phyloP scores from a whole-genome alignment of 2,797 vertebrate genomes.

The Pterois miles region DNA sequence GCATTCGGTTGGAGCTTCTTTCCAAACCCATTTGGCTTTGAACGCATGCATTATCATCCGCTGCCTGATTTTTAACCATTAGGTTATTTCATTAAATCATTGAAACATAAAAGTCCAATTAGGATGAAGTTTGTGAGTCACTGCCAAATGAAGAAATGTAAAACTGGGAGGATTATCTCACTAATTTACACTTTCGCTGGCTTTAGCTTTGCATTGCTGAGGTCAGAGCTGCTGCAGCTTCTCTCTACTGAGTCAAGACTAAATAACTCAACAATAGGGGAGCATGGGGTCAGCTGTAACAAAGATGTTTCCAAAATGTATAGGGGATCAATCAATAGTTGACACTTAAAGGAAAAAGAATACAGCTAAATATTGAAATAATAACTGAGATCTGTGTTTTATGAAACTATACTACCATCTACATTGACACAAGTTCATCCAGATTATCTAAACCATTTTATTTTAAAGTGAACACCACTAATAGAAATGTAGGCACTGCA shows the following conservation, averaged over 20 bases:
- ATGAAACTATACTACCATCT: too few relatives aligned
- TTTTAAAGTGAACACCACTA: too few relatives aligned
- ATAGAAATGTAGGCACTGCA: too few relatives aligned
- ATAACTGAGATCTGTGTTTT: too few relatives aligned
- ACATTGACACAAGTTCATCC: too few relatives aligned
- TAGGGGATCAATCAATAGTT: too few relatives aligned
- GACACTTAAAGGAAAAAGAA: too few relatives aligned
- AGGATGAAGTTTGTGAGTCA: constrained; percentile 44
- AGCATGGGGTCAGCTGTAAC: neutral
- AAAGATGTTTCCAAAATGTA: neutral
- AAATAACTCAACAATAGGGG: neutral
- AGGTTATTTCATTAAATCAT: constrained; percentile 57
- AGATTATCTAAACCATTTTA: too few relatives aligned
- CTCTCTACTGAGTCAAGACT: constrained; percentile 14
- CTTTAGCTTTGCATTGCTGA: constrained; percentile 25
- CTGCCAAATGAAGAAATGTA: constrained; percentile 49
- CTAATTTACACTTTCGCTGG: constrained; percentile 39
- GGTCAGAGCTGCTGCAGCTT: neutral
- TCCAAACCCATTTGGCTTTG: constrained; percentile 25
- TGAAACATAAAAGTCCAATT: constrained; percentile 66
- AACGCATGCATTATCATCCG: constrained; percentile 28
- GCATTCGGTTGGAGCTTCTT: too few relatives aligned
- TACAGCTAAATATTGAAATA: too few relatives aligned
- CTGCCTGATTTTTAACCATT: constrained; percentile 44
- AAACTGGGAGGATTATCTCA: constrained; percentile 35